Conservation (phyloP, 2,888 invertebrate genomes). For the Troides helena region DNA sequence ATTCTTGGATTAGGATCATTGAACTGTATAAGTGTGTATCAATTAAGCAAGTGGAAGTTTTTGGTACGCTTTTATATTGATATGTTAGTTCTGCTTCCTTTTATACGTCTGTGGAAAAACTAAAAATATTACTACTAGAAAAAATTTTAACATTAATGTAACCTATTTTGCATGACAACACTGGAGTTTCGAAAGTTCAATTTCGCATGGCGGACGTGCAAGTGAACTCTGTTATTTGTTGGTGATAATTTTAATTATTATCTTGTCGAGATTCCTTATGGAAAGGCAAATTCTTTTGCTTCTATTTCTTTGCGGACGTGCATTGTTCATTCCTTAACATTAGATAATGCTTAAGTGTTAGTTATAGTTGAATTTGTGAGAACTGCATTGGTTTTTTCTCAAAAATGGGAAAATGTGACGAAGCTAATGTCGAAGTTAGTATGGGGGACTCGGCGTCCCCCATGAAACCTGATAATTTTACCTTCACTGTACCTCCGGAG, state of each 20-base stretch:
- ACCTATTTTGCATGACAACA: constrained; percentile 56
- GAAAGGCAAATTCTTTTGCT: constrained; percentile 74
- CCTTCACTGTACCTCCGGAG: constrained; percentile 92
- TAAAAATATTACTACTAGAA: constrained; percentile 14
- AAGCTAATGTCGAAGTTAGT: constrained; percentile 79
- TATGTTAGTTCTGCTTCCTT: too few species aligned
- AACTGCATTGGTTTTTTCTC: constrained; percentile 75
- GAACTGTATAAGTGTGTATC: too few species aligned
- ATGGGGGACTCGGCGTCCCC: constrained; percentile 81
- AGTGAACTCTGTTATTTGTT: constrained; percentile 77
- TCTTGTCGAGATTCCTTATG: constrained; percentile 75
- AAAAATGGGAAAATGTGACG: constrained; percentile 81
- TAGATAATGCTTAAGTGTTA: constrained; percentile 73
- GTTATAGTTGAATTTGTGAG: constrained; percentile 68
- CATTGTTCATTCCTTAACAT: constrained; percentile 77
- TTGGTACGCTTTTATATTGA: too few species aligned
- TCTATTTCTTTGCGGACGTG: constrained; percentile 76
- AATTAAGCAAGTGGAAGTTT: too few species aligned
- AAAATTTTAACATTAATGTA: constrained; percentile 9
- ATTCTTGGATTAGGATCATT: too few species aligned
- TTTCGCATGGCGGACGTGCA: constrained; percentile 80
- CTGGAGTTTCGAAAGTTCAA: constrained; percentile 78
- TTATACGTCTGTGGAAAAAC: too few species aligned
- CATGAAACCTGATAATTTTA: constrained; percentile 86
- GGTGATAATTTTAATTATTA: constrained; percentile 73